Percentiles rank a stretch among this genome's conserved stretches.
Evolutionary conservation across 2,113 vertebrate genomes (phyloP).

Genomic region (Emydocephalus ijimae): DNA sequence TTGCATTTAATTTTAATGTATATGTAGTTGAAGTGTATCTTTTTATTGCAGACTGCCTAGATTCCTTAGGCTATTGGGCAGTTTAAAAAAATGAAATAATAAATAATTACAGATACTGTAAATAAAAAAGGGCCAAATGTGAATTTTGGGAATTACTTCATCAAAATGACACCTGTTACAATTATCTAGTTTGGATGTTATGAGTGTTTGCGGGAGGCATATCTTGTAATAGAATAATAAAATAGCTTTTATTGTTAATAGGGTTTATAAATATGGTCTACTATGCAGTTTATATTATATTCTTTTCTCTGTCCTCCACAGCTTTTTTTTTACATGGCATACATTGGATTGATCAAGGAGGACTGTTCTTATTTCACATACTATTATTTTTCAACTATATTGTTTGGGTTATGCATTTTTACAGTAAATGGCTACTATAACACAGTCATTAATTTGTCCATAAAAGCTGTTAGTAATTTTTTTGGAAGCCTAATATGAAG

Average conservation of each 20-base stretch:
- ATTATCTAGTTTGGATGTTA: neutral
- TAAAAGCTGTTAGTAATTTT: neutral
- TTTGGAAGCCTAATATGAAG: neutral
- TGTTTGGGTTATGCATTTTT: neutral
- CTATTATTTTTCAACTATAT: neutral
- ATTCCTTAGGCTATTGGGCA: neutral
- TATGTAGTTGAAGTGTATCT: neutral
- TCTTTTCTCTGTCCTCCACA: neutral
- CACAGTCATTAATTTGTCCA: neutral
- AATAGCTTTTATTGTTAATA: neutral
- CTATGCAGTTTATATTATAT: neutral
- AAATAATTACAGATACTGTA: neutral
- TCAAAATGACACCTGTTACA: neutral
- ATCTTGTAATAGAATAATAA: neutral
- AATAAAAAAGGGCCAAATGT: neutral
- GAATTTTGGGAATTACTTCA: neutral
- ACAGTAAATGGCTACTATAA: neutral
- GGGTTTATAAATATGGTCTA: neutral
- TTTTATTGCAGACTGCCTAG: neutral
- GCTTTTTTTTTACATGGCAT: neutral
- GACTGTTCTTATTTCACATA: neutral
- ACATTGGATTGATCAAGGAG: neutral
- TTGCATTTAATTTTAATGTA: neutral
- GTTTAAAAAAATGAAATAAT: neutral
- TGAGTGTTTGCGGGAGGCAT: neutral